Percentiles rank a stretch among this genome's conserved stretches.
phyloP scores from a whole-genome alignment of 2,113 vertebrate species.

The Ellobius talpinus region DNA sequence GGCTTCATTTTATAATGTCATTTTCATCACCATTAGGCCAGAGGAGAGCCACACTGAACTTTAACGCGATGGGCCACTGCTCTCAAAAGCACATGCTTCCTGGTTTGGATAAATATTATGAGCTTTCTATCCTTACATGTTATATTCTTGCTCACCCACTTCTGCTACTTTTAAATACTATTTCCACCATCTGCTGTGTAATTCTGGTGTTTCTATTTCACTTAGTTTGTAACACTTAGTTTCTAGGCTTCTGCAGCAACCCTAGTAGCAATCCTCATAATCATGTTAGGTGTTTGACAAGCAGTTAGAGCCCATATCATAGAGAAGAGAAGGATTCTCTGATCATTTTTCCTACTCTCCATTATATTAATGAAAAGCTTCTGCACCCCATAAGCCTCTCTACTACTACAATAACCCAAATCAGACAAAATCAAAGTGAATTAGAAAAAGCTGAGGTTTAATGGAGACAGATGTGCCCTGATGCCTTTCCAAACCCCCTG shows the following conservation, averaged over 20 bases:
- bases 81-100: not conserved
- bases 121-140: slow-evolving; percentile 18
- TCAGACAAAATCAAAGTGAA: too few species aligned
- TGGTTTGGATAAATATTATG: slow-evolving; percentile 48
- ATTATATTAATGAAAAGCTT: not conserved
- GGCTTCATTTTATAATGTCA: not conserved
- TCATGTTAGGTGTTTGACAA: not conserved
- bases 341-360: not conserved
- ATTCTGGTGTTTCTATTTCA: not conserved
- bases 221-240: not conserved
- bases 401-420: too few species aligned
- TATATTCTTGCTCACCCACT: slow-evolving; percentile 36
- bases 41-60: not conserved
- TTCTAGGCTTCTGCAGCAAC: not conserved
- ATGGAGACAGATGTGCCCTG: too few species aligned
- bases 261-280: not conserved
- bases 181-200: slow-evolving; percentile 5
- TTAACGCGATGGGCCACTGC: not conserved
- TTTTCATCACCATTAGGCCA: not conserved
- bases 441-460: too few species aligned
- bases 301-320: not conserved
- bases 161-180: slow-evolving; percentile 43
- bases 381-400: too few species aligned
- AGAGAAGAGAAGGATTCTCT: not conserved
- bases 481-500: too few species aligned